Base-by-base conservation (phyloP, 2,888 invertebrate genomes). In the Auanema freiburgensis region DNA sequence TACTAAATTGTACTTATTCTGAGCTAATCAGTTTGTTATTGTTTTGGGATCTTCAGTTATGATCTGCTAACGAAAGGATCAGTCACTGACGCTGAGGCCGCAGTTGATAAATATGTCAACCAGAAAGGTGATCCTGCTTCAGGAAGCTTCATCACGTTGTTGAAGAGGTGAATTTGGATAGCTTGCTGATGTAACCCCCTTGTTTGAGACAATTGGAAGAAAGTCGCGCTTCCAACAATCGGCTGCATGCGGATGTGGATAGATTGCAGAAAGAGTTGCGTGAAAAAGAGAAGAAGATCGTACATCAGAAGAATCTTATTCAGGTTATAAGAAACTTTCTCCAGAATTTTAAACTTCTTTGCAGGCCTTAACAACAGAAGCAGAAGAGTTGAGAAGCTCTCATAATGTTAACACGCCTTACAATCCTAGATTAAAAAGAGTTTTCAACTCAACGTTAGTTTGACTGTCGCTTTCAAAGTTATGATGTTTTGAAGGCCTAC, bases 161-260 rank as follows among this genome's bases (percentile, higher is more conserved):
- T 56, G 5, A 56, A 56, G 18, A 8, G 53, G 53, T 53, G 10
- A 18, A 18, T 51, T 46, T 46, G 6, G 3, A 16, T 5, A 46
- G 46, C 16, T 5, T 46, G n/a, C n/a, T 46, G 16, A 18, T 21
- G 21, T 21, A 5, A 21, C 2, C 14, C 11, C 24, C 25, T 12
- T 40, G 18, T 43, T 56, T 40, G 16, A 56, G 56, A 6, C 56
- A 56, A 18, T 33, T 56, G 18, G 1, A 16, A 14, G 56, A 56
- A 2, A 10, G 11, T 18, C 11, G 18, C 4, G 16, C 2, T 12
- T 11, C 40, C 42, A 56, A 14, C 41, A 21, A 8, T 1, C 12
- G 2, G 56, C 3, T 56, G 12, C 8, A 41, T 41, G n/a, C 6
- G 14, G 55, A 54, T 42, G 5, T 54, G 4, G 3, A 42, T 12